A percentile compares a stretch with the other conserved stretches of the same genome.
These are phyloP conservation scores for Eudasyphora cyanicolor DNA, from an alignment of 2,888 invertebrate genomes.

Conservation along the genomic window DNA sequence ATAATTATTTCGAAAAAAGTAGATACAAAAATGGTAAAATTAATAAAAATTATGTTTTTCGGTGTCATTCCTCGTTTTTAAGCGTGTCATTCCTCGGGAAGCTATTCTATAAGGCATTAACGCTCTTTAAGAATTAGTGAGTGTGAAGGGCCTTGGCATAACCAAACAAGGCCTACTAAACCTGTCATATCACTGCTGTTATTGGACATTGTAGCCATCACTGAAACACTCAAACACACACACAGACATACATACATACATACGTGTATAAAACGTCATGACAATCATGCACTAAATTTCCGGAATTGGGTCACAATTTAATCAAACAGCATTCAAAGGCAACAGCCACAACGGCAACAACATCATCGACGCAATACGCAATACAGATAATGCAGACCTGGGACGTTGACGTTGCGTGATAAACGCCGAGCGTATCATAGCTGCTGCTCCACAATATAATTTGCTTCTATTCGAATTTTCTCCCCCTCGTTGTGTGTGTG, in stretches of 20 bases:
- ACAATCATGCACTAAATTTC: constrained; percentile 39
- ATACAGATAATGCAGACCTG: not conserved
- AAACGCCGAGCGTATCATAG: constrained; percentile 10
- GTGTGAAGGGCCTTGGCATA: no score
- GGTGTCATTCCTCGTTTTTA: no score
- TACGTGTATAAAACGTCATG: not conserved
- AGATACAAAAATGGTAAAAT: no score
- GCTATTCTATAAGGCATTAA: no score
- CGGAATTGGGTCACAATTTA: constrained; percentile 57
- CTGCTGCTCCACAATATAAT: not conserved
- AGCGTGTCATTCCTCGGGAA: no score
- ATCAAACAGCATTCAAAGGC: constrained; percentile 27
- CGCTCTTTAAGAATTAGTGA: no score
- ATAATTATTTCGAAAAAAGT: no score
- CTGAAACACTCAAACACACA: not conserved
- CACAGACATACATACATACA: not conserved
- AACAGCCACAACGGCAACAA: not conserved
- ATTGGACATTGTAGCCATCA: constrained; percentile 31
- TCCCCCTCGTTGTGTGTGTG: not conserved
- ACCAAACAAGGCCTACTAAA: no score
- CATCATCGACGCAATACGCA: not conserved
- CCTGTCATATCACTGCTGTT: no score
- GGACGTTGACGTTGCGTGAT: not conserved
- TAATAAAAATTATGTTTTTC: no score
- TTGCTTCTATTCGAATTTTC: not conserved